Evolutionary conservation across 2,113 vertebrate species (phyloP).

Genomic region (Delphinus delphis): DNA sequence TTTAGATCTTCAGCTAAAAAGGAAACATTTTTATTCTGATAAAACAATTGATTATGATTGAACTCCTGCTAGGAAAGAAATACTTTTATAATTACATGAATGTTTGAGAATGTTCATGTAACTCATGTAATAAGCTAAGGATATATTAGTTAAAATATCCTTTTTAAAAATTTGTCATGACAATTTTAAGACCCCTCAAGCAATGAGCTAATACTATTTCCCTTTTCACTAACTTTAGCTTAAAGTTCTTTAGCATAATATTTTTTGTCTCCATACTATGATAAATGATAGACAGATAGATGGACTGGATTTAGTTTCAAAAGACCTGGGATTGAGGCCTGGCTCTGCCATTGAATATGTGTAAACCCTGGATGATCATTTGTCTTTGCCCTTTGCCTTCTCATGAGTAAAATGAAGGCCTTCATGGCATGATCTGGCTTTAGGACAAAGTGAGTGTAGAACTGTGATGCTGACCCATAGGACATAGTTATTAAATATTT

Average conservation of each 20-base stretch:
- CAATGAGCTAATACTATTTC: neutral
- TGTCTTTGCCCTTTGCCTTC: neutral
- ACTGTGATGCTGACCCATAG: neutral
- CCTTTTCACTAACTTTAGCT: neutral
- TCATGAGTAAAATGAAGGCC: neutral
- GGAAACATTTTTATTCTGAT: neutral
- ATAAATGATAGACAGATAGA: neutral
- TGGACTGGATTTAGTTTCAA: neutral
- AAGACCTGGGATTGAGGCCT: neutral
- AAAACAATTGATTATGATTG: neutral
- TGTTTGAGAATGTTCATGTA: slow-evolving; percentile 11
- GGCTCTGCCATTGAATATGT: neutral
- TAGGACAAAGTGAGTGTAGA: neutral
- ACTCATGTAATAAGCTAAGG: neutral
- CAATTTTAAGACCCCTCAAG: neutral
- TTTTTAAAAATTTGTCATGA: neutral
- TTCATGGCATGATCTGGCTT: neutral
- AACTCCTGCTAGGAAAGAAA: neutral
- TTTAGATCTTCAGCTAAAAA: slow-evolving; percentile 38
- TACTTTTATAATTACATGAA: neutral
- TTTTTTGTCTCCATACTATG: neutral
- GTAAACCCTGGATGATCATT: neutral
- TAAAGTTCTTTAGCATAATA: neutral
- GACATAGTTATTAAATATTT: neutral
- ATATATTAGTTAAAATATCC: neutral